Base-by-base conservation (phyloP, 2,113 vertebrate species). In the human (Homo sapiens) region DNA sequence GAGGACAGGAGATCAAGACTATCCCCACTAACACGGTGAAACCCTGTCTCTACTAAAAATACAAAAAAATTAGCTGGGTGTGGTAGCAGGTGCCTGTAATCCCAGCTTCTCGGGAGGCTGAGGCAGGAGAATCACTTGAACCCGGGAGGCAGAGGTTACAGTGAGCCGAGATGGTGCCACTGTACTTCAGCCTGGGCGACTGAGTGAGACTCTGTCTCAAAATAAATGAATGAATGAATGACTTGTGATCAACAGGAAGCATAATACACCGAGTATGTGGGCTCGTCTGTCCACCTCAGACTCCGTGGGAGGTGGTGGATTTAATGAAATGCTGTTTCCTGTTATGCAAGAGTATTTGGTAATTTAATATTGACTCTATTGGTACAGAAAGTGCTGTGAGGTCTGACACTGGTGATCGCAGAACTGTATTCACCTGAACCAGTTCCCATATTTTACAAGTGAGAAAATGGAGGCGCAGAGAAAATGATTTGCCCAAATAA, bases 291-390 rank as follows among this genome's bases (percentile, higher is more conserved):
- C 84, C 89, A 64, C n/a, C 48, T 95, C 57, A 76, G 61, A 48
- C 27, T 79, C 52, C 50, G 11, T 6, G 87, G 86, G 83, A 92
- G 23, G n/a, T 38, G 40, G 70, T 64, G 16, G 20, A 35, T 82
- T 95, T 94, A 92, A 96, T 86, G 59, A 95, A 97, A 97, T 96
- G 80, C 66, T 96, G 45, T 96, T 95, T 96, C 79, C 88, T 95
- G 64, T 97, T 97, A 70, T 70, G n/a, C 0, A 1, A 64, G 80
- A 81, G 27, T 91, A 30, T 96, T 92, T 96, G 81, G 83, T 92
- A 92, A 91, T 92, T 96, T 89, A 78, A 76, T 50, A n/a, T 66
- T 30, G 23, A 8, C 70, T 96, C 32, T 91, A 4, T 61, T 80
- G 86, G 43, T 55, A 80, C 43, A 94, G 86, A 89, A 93, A 89